These are phyloP conservation scores for Ganaspis brasiliensis DNA, from an alignment of 2,888 invertebrate genomes.

Conservation along the genomic window DNA sequence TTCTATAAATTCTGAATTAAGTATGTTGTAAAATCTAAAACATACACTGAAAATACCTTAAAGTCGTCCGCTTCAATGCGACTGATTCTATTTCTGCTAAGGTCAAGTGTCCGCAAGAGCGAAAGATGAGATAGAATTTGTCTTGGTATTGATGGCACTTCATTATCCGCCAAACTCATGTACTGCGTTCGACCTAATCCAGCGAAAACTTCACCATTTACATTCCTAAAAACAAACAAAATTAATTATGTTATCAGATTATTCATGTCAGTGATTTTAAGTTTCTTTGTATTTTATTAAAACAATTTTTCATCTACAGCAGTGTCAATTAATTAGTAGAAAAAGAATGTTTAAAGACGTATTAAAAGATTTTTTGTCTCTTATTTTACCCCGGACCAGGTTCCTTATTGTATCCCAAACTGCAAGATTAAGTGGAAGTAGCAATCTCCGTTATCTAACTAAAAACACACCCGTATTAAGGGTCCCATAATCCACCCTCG, in stretches of 20 bases:
- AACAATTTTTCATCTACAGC: too few species aligned
- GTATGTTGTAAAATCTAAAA: constrained; percentile 37
- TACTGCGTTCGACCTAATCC: constrained; percentile 88
- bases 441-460: too few species aligned
- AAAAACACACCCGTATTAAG: too few species aligned
- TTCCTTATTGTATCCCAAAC: too few species aligned
- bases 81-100: constrained; percentile 90
- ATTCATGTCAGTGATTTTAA: too few species aligned
- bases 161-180: constrained; percentile 91
- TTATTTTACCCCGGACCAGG: too few species aligned
- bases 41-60: constrained; percentile 82
- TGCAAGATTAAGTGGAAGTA: too few species aligned
- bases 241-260: background rate
- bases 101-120: constrained; percentile 89
- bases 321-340: too few species aligned
- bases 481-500: too few species aligned
- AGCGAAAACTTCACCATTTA: constrained; percentile 88
- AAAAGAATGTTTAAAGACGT: too few species aligned
- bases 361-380: too few species aligned
- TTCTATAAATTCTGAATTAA: constrained; percentile 5
- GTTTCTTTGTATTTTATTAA: too few species aligned
- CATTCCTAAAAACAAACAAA: constrained; percentile 82
- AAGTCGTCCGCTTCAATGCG: constrained; percentile 89
- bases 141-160: constrained; percentile 88
- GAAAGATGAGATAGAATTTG: constrained; percentile 89